Percentiles rank a stretch among this genome's conserved stretches.
These are phyloP conservation scores for Pomatorhinus ruficollis DNA, from an alignment of 2,113 vertebrate genomes.

Conservation along the genomic window DNA sequence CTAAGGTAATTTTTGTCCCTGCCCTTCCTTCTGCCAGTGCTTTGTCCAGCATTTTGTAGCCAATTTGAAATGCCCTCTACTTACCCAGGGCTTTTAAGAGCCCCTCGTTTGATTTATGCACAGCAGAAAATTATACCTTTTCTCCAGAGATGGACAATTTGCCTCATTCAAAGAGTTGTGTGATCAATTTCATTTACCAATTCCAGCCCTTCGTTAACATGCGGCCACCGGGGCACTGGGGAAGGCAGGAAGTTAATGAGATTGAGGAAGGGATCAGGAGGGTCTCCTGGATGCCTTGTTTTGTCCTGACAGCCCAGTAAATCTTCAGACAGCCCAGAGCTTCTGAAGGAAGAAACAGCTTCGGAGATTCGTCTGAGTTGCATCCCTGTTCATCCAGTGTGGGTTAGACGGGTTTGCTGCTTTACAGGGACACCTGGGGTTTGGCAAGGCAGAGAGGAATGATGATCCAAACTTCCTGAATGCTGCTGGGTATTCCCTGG, in stretches of 20 bases:
- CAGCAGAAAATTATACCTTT: conserved; percentile 16
- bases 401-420: not conserved
- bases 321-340: not conserved
- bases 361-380: not conserved
- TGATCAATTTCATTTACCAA: conserved; percentile 63
- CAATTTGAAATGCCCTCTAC: conserved; percentile 24
- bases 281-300: conserved; percentile 17
- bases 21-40: conserved; percentile 18
- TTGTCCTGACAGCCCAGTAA: conserved; percentile 41
- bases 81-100: conserved; percentile 43
- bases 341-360: not conserved
- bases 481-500: not conserved
- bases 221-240: not conserved
- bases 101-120: not conserved
- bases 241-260: conserved; percentile 55
- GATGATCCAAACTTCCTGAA: not conserved
- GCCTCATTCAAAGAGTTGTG: conserved; percentile 15
- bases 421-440: not conserved
- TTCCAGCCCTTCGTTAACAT: conserved; percentile 35
- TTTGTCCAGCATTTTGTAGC: conserved; percentile 24
- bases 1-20: conserved; percentile 2
- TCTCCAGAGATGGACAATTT: conserved; percentile 42
- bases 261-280: conserved; percentile 49
- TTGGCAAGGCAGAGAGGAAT: not conserved
- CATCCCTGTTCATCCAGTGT: not conserved